Evolutionary conservation across 2,113 vertebrate genomes (phyloP).

Genomic region (Brachyistius frenatus): DNA sequence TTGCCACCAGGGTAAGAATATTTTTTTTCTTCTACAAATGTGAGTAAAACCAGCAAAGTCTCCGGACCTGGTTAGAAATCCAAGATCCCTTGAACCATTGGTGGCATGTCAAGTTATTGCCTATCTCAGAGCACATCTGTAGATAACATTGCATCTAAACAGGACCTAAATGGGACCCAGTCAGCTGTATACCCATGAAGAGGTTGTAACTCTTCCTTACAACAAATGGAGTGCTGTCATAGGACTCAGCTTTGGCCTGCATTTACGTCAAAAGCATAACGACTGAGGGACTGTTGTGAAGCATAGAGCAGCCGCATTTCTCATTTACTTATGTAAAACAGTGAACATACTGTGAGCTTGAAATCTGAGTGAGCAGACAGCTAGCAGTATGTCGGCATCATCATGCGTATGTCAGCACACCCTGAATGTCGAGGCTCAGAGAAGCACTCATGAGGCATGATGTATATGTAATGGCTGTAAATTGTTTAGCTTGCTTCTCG

Average conservation of each 20-base stretch:
- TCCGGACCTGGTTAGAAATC: neutral
- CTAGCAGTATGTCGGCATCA: constrained; percentile 26
- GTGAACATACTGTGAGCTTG: constrained; percentile 10
- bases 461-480: constrained; percentile 23
- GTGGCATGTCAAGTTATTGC: neutral
- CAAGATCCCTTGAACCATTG: neutral
- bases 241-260: constrained; percentile 11
- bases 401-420: constrained; percentile 26
- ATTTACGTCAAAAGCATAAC: constrained; percentile 30
- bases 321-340: constrained; percentile 58
- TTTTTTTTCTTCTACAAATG: neutral
- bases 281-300: constrained; percentile 26
- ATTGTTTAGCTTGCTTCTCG: constrained; percentile 25
- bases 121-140: constrained; percentile 8
- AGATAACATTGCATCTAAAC: neutral
- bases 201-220: constrained; percentile 28
- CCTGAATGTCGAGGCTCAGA: constrained; percentile 7
- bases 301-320: constrained; percentile 47
- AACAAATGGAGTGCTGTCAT: constrained; percentile 15
- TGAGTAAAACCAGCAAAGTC: neutral
- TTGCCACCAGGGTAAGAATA: neutral
- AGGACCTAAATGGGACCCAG: constrained; percentile 19
- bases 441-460: constrained; percentile 36
- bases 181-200: constrained; percentile 4
- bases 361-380: constrained; percentile 27